Evolutionary conservation across 1,140 invertebrate genomes (phyloP), one percentile per base, ranked within the genome.

Genomic region (Bombyx mandarina): DNA sequence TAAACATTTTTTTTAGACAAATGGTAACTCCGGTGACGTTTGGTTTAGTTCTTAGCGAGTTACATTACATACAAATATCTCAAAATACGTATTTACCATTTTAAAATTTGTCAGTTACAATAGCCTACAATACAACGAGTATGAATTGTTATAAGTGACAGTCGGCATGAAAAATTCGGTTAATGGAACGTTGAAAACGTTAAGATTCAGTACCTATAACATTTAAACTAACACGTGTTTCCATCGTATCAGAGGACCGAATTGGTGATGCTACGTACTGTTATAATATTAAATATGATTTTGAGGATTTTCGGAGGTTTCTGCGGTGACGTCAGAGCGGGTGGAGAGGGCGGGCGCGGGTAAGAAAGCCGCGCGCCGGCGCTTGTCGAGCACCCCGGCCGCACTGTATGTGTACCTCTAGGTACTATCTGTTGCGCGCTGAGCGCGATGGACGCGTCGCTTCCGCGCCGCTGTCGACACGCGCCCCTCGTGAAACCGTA

Each of bases 391-490:
- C 66, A 59, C 63, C 65, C 64, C 67, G 62, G 68, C 66, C 65
- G 69, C 67, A 49, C 45, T 48, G 58, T 60, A 57, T 57, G 63
- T 56, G 65, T 73, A 69, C 67, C 72, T 73, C 73, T 80, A 78
- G 67, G 65, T 69, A 70, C 62, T 71, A 77, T 75, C 77, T 77
- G 74, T 77, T 77, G 76, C 81, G 74, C 79, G 73, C 72, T 71
- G 78, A 67, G 65, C 72, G 74, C 71, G 69, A 70, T 69, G 66
- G 69, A 71, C 71, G 77, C 74, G 69, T 68, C 64, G 65, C 73
- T 60, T 65, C 57, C 55, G 62, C 63, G 52, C 58, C 54, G 43
- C 61, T 47, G 47, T 45, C 65, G 63, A 65, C 65, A 66, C 66
- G 74, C 71, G 75, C 74, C 72, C 68, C 68, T 47, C 52, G 64